Evolutionary conservation across 1,140 invertebrate species (phyloP).

Genomic region (Caenorhabditis briggsae): DNA sequence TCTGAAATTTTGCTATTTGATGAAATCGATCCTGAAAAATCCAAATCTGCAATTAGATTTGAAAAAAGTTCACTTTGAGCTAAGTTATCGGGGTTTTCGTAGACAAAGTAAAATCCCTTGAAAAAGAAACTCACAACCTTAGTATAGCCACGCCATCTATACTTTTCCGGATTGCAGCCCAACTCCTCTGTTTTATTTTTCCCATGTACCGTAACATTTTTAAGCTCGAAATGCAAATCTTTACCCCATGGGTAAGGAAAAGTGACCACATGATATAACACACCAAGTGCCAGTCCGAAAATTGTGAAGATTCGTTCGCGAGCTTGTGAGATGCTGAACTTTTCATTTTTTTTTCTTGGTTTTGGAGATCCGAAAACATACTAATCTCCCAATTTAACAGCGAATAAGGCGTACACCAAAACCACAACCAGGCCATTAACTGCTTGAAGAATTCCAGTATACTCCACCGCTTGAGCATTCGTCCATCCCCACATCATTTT

Average conservation of each 20-base stretch:
- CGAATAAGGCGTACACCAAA: constrained; percentile 48
- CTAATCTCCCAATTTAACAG: constrained; percentile 56
- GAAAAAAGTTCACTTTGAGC: too few species aligned
- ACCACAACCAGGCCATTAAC: constrained; percentile 50
- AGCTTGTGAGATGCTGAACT: constrained; percentile 19
- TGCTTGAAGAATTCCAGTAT: constrained; percentile 57
- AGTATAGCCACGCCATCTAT: constrained; percentile 55
- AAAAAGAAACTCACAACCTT: constrained; percentile 49
- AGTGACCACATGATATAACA: constrained; percentile 63
- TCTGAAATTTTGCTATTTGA: too few species aligned
- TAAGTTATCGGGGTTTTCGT: too few species aligned
- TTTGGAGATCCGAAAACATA: constrained; percentile 24
- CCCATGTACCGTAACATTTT: constrained; percentile 5
- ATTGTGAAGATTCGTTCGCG: constrained; percentile 56
- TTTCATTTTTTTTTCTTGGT: not conserved
- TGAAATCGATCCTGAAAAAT: too few species aligned
- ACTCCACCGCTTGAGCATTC: constrained; percentile 56
- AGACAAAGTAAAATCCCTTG: too few species aligned
- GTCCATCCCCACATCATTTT: constrained; percentile 63
- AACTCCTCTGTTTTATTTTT: constrained; percentile 50
- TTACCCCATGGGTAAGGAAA: constrained; percentile 57
- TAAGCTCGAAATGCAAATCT: not conserved
- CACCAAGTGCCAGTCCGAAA: constrained; percentile 11
- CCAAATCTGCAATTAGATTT: too few species aligned
- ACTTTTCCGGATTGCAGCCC: constrained; percentile 49